phyloP scores from a whole-genome alignment of 2,797 vertebrate genomes.

The Tamandua tetradactyla region DNA sequence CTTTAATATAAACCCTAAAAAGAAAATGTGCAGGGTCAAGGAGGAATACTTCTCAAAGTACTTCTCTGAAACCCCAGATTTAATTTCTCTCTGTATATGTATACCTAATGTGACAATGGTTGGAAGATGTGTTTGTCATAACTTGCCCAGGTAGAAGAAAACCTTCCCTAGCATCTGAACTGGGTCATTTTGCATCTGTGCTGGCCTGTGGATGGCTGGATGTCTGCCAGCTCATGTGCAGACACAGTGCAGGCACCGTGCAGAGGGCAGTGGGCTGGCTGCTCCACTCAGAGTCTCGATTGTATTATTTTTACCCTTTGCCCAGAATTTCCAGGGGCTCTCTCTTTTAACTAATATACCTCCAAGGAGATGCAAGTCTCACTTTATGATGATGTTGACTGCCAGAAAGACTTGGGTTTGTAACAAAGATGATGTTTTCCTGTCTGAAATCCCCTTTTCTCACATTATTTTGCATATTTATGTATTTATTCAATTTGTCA shows the following conservation, averaged over 20 bases:
- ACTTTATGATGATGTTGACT: neutral
- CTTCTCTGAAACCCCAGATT: neutral
- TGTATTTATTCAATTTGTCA: accelerated
- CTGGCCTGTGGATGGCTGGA: neutral
- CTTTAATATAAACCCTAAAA: neutral
- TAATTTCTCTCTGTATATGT: neutral
- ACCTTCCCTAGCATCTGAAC: neutral
- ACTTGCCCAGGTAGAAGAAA: neutral
- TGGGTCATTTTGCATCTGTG: neutral
- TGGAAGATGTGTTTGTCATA: accelerated
- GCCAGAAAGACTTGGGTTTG: neutral
- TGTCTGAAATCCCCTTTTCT: neutral
- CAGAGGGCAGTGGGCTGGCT: neutral
- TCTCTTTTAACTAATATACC: accelerated
- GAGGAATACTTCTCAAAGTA: neutral
- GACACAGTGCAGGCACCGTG: no score
- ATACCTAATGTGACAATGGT: accelerated
- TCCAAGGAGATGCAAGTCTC: neutral
- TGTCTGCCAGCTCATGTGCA: neutral
- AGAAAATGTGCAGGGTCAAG: neutral
- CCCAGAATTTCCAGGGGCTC: neutral
- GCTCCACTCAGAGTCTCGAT: accelerated
- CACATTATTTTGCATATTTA: neutral
- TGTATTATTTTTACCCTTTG: no score
- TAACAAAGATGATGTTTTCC: accelerated